A percentile compares a stretch with the other conserved stretches of the same genome.
Evolutionary conservation across 2,888 invertebrate genomes (phyloP).

Genomic region (Dryobotodes eremita): DNA sequence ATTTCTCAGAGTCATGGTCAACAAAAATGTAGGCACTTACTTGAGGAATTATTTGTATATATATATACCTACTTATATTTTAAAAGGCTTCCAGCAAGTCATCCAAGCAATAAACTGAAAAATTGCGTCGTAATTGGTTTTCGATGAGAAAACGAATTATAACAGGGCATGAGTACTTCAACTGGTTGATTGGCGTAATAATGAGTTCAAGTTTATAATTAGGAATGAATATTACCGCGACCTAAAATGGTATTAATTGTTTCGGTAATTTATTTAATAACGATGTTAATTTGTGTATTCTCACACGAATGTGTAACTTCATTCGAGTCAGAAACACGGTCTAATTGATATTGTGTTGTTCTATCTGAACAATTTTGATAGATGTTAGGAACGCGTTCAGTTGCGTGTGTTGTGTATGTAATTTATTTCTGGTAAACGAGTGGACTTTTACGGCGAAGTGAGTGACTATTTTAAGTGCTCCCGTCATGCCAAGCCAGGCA

Average conservation of each 20-base stretch:
- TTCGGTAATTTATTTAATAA: conserved; percentile 38
- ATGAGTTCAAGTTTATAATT: conserved; percentile 63
- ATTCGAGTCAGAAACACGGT: conserved; percentile 33
- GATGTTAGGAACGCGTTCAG: conserved; percentile 43
- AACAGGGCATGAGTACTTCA: conserved; percentile 37
- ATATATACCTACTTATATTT: conserved; percentile 30
- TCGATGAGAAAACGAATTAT: conserved; percentile 72
- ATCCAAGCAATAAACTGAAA: conserved; percentile 77
- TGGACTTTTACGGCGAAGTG: conserved; percentile 76
- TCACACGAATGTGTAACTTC: conserved; percentile 40
- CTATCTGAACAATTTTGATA: conserved; percentile 50
- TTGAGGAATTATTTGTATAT: conserved; percentile 34
- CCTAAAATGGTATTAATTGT: conserved; percentile 40
- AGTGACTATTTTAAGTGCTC: conserved; percentile 77
- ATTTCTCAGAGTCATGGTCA: conserved; percentile 52
- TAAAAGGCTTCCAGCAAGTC: conserved; percentile 75
- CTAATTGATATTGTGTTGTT: conserved; percentile 39
- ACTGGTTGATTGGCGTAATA: conserved; percentile 54
- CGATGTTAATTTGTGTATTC: conserved; percentile 35
- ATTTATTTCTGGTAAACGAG: conserved; percentile 74
- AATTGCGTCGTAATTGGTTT: conserved; percentile 77
- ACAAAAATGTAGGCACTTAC: conserved; percentile 41
- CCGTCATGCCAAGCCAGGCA: conserved; percentile 66
- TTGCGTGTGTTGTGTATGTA: conserved; percentile 57
- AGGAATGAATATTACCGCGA: conserved; percentile 41